Base-by-base conservation (phyloP, 2,113 vertebrate genomes). In the Anoplopoma fimbria region DNA sequence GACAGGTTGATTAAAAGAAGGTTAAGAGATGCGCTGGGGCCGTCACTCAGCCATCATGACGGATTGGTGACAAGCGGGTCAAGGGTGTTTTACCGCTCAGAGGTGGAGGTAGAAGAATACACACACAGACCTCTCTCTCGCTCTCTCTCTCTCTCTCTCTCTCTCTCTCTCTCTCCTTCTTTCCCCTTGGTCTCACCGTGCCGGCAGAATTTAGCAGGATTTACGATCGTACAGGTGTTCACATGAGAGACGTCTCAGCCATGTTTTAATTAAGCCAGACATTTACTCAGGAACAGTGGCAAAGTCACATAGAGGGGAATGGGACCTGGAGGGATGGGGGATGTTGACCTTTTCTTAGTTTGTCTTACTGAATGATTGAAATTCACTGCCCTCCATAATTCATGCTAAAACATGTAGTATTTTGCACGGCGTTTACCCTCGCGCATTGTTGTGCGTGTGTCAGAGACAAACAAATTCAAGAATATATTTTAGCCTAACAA, bases 1-100 rank as follows among this genome's bases (percentile, higher is more conserved):
- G 95, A 95, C 94, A 93, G 92, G 92, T 93, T 94, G 94, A 95
- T 96, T 95, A 95, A 94, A 92, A 93, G 92, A 88, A 93, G 93
- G 93, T 93, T 94, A 92, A 91, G 91, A 88, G 92, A 93, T 93
- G 91, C 34, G 63, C 82, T 25, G 75, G 73, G 75, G 64, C 91
- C 69, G 92, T 93, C 95, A 91, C 81, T 95, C 93, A 93, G 87
- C 85, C 80, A 13, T 53, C 27, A 55, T 92, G 93, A 95, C 36
- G 73, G 87, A 92, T 90, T 29, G 82, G 81, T 92, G 91, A 93
- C 89, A 85, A 85, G 82, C 84, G 34, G 91, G 91, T 94, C 93
- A 93, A 89, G 92, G 90, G 82, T 88, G 87, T 82, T n/a, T n/a
- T 63, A 79, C 69, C 61, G 68, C 67, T 49, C 69, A 82, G 89